Conservation (phyloP, 2,888 invertebrate genomes). For the Steinernema carpocapsae region DNA sequence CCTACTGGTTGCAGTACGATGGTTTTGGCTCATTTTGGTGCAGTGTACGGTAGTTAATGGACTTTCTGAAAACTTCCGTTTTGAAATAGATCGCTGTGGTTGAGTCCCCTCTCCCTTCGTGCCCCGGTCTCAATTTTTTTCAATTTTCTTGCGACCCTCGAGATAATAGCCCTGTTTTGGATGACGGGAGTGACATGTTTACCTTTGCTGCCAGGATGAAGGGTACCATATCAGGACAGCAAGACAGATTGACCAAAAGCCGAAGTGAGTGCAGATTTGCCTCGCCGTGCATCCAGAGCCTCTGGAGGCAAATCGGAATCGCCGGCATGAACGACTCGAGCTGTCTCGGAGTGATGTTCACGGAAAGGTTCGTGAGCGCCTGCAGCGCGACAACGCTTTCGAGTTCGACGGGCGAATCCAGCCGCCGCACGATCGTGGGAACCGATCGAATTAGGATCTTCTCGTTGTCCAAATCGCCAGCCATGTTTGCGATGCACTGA, state of each 20-base stretch:
- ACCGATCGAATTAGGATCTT: conserved; percentile 49
- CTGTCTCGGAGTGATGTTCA: conserved; percentile 56
- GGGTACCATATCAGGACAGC: conserved; percentile 74
- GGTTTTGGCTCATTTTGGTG: no score
- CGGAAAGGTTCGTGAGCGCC: conserved; percentile 62
- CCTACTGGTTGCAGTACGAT: no score
- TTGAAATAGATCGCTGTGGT: not conserved
- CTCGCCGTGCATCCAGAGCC: conserved; percentile 61
- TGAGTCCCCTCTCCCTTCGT: not conserved
- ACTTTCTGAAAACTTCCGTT: no score
- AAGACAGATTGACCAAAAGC: conserved; percentile 74
- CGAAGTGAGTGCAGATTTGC: conserved; percentile 71
- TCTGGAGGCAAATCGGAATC: conserved; percentile 55
- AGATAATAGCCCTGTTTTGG: not conserved
- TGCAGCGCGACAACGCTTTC: conserved; percentile 64
- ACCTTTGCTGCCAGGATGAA: conserved; percentile 73
- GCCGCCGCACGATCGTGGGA: conserved; percentile 51
- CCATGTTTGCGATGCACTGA: conserved; percentile 65
- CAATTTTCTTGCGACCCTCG: conserved; percentile 7
- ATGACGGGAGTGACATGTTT: conserved; percentile 18
- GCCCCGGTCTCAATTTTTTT: conserved; percentile 11
- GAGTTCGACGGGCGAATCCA: conserved; percentile 57
- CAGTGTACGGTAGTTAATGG: no score
- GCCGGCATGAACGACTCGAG: conserved; percentile 53
- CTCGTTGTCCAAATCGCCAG: conserved; percentile 49